Conservation (phyloP, 2,888 invertebrate genomes). For the Hecatera dysodea region DNA sequence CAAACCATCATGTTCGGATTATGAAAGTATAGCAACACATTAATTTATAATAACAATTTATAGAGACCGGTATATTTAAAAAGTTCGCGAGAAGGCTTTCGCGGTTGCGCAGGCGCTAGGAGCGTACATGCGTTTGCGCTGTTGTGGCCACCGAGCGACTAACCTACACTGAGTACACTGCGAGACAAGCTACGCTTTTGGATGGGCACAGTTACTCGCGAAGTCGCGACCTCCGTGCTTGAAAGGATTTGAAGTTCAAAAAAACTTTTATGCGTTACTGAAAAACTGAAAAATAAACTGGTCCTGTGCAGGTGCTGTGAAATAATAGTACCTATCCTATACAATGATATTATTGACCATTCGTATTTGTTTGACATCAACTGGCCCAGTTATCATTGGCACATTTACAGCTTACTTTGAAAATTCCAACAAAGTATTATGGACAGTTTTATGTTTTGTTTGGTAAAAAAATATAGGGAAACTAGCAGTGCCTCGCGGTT, state of each 20-base stretch:
- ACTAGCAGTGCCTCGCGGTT: no score
- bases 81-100: conserved; percentile 60
- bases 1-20: conserved; percentile 72
- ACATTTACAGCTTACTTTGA: no score
- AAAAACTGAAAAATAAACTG: conserved; percentile 24
- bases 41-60: conserved; percentile 30
- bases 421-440: no score
- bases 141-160: conserved; percentile 71
- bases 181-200: conserved; percentile 69
- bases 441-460: no score
- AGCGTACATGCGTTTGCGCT: conserved; percentile 71
- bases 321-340: not conserved
- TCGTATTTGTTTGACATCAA: not conserved
- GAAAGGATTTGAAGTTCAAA: conserved; percentile 69
- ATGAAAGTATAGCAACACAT: conserved; percentile 63
- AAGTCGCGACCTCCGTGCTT: conserved; percentile 67
- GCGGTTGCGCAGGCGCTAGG: conserved; percentile 58
- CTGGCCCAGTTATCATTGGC: not conserved
- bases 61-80: conserved; percentile 15
- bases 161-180: conserved; percentile 65
- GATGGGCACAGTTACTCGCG: conserved; percentile 71
- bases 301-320: not conserved
- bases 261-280: conserved; percentile 24
- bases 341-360: no score
- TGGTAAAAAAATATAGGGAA: no score